A percentile compares a stretch with the other conserved stretches of the same genome.
Evolutionary conservation across 2,113 vertebrate species (phyloP).

Genomic region (Gorilla gorilla): DNA sequence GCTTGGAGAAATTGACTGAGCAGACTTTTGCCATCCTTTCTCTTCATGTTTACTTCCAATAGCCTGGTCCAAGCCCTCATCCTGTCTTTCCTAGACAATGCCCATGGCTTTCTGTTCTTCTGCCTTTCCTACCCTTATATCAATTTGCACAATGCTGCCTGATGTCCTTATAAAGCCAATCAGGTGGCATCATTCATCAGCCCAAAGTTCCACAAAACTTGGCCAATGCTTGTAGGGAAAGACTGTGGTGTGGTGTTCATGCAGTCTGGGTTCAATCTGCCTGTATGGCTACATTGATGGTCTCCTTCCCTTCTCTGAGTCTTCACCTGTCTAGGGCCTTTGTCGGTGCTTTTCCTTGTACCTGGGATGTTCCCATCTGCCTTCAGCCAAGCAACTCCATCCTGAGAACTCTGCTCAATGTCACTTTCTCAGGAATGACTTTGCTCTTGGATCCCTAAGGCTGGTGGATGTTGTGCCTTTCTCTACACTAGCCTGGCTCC

Average conservation of each 20-base stretch:
- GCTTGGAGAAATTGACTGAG: neutral
- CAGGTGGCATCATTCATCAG: neutral
- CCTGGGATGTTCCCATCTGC: neutral
- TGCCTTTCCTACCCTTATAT: neutral
- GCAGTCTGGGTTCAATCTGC: fast-evolving
- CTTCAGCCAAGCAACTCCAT: neutral
- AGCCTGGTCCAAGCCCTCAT: neutral
- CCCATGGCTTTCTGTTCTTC: neutral
- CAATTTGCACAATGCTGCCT: too few species aligned
- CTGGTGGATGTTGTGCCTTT: fast-evolving
- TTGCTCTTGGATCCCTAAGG: neutral
- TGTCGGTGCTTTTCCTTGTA: neutral
- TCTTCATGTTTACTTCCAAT: neutral
- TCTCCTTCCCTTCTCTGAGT: neutral
- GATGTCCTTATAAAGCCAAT: neutral
- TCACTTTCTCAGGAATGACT: neutral
- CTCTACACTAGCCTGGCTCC: too few species aligned
- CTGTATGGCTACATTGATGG: neutral
- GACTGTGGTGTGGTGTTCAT: fast-evolving
- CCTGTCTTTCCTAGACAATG: neutral
- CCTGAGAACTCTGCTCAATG: neutral
- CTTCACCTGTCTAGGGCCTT: neutral
- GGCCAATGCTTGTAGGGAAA: neutral
- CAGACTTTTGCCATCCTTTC: neutral
- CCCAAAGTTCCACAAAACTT: neutral